Conservation (phyloP, 2,888 invertebrate genomes). For the Leistus spinibarbis region DNA sequence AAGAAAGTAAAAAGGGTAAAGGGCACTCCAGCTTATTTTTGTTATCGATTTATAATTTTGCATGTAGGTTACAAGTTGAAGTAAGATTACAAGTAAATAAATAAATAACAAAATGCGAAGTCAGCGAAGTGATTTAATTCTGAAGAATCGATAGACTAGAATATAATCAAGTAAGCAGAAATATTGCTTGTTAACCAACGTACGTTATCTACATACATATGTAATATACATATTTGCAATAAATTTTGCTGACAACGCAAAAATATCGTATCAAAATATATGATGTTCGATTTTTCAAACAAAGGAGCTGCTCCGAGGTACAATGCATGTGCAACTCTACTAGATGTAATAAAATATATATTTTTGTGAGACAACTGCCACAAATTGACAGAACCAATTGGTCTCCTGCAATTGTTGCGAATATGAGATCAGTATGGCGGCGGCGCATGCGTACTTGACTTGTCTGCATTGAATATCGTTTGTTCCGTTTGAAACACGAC, state of each 20-base stretch:
- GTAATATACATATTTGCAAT: background rate
- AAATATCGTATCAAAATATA: slow-evolving; percentile 9
- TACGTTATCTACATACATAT: background rate
- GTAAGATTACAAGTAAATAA: background rate
- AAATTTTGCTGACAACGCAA: background rate
- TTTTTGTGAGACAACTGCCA: background rate
- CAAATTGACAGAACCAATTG: background rate
- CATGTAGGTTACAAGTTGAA: too few relatives aligned
- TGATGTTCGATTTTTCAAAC: background rate
- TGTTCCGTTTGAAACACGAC: background rate
- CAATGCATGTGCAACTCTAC: background rate
- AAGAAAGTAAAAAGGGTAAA: too few relatives aligned
- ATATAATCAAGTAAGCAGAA: slow-evolving; percentile 16
- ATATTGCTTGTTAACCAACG: slow-evolving; percentile 9
- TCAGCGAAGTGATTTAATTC: background rate
- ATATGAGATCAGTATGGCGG: background rate
- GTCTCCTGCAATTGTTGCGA: background rate
- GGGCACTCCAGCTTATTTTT: too few relatives aligned
- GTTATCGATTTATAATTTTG: too few relatives aligned
- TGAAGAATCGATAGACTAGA: slow-evolving; percentile 12
- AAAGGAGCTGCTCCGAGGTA: background rate
- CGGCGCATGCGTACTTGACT: background rate
- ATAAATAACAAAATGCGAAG: background rate
- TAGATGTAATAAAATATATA: background rate
- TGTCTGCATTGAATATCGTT: background rate